Percentiles rank a stretch among this genome's conserved stretches.
phyloP scores from a whole-genome alignment of 2,113 vertebrate genomes.

The Catharus bicknelli region DNA sequence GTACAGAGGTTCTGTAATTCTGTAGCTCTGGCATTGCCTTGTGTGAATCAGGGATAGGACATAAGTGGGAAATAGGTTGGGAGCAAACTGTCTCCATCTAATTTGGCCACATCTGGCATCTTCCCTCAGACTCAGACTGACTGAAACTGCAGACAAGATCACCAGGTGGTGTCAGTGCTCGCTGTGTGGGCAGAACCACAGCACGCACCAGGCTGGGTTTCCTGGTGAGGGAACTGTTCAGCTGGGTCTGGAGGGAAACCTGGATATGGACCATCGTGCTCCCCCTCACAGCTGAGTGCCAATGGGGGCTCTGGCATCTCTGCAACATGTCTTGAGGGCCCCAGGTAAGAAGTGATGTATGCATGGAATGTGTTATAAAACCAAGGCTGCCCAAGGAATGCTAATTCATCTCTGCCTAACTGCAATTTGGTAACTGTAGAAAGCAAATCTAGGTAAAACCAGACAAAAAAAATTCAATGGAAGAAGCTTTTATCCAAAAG shows the following conservation, averaged over 20 bases:
- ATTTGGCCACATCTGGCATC: background rate
- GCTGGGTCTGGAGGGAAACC: background rate
- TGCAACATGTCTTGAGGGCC: background rate
- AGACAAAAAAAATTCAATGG: background rate
- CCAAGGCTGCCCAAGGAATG: background rate
- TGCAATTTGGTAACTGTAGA: background rate
- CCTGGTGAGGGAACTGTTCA: background rate
- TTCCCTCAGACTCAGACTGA: background rate
- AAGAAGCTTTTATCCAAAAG: background rate
- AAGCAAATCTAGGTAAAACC: background rate
- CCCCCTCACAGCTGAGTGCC: fast-evolving
- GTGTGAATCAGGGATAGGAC: background rate
- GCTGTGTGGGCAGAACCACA: background rate
- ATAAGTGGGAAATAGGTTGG: background rate
- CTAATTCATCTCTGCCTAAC: background rate
- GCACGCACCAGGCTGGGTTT: background rate
- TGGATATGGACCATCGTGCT: background rate
- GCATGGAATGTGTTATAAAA: background rate
- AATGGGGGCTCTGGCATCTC: background rate
- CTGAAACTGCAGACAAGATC: background rate
- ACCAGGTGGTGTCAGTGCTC: background rate
- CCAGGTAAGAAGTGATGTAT: background rate
- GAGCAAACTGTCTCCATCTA: background rate
- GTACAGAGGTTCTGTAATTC: background rate
- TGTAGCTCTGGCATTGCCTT: background rate